phyloP scores from a whole-genome alignment of 2,113 vertebrate genomes.

The Monarcha castaneiventris region DNA sequence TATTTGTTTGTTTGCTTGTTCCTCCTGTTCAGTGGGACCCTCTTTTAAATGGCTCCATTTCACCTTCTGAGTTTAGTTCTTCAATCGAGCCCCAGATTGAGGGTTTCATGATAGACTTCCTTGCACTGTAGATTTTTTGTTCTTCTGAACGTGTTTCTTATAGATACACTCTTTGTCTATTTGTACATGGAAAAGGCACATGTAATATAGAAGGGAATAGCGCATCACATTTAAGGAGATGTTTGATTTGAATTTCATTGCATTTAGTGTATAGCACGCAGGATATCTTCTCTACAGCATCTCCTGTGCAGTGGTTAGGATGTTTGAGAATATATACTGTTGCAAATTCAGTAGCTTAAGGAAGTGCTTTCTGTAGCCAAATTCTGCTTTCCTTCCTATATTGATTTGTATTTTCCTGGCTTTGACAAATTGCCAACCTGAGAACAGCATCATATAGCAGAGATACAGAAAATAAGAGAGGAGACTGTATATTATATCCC shows the following conservation, averaged over 20 bases:
- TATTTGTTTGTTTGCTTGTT: slow-evolving; percentile 68
- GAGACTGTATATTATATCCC: neutral
- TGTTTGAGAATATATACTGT: neutral
- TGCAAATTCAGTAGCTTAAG: slow-evolving; percentile 39
- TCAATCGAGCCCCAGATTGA: neutral
- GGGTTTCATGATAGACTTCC: slow-evolving; percentile 41
- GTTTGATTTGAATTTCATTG: slow-evolving; percentile 26
- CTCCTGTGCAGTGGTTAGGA: slow-evolving; percentile 17
- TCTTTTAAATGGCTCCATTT: slow-evolving; percentile 35
- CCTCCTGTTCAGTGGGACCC: slow-evolving; percentile 51
- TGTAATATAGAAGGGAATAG: slow-evolving; percentile 39
- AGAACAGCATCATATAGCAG: slow-evolving; percentile 9
- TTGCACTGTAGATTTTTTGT: slow-evolving; percentile 45
- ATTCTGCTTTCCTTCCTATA: slow-evolving; percentile 48
- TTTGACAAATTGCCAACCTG: slow-evolving; percentile 37
- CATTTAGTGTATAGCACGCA: neutral
- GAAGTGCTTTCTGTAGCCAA: slow-evolving; percentile 48
- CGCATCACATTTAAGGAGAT: slow-evolving; percentile 17
- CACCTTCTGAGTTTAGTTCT: slow-evolving; percentile 40
- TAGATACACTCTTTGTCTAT: slow-evolving; percentile 54
- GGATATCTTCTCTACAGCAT: slow-evolving; percentile 1
- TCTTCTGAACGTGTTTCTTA: slow-evolving; percentile 37
- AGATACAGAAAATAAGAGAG: neutral
- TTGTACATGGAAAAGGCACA: slow-evolving; percentile 34
- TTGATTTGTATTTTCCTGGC: slow-evolving; percentile 56